Conservation (phyloP, 2,888 invertebrate species). For the Tipula confusa region DNA sequence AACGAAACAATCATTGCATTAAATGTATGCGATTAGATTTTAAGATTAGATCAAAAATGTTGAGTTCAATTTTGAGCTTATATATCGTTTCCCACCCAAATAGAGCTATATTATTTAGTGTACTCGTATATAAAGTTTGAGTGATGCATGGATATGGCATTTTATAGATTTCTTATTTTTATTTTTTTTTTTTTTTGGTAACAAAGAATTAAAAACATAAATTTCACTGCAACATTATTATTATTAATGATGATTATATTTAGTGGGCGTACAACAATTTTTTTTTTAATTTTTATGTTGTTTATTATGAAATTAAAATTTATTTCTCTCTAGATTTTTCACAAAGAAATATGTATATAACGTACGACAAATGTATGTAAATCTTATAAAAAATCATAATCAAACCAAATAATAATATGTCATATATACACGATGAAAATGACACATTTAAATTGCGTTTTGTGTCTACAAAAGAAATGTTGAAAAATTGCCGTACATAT, state of each 20-base stretch:
- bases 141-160: background rate
- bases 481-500: conserved; percentile 6
- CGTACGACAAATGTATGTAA: background rate
- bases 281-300: background rate
- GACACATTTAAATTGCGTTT: background rate
- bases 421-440: background rate
- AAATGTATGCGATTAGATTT: background rate
- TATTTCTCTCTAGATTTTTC: conserved; percentile 3
- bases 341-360: background rate
- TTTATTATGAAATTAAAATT: background rate
- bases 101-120: background rate
- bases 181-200: background rate
- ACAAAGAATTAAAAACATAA: conserved; percentile 12
- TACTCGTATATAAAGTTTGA: background rate
- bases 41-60: background rate
- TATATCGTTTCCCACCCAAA: background rate
- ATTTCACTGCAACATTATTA: conserved; percentile 25
- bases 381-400: background rate
- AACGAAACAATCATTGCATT: conserved; percentile 3
- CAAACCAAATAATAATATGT: conserved; percentile 12
- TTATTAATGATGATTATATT: conserved; percentile 25
- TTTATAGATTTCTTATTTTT: background rate
- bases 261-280: background rate
- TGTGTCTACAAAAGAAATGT: background rate
- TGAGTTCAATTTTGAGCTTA: background rate